phyloP scores from a whole-genome alignment of 2,797 vertebrate species.

The Hydrolagus colliei region DNA sequence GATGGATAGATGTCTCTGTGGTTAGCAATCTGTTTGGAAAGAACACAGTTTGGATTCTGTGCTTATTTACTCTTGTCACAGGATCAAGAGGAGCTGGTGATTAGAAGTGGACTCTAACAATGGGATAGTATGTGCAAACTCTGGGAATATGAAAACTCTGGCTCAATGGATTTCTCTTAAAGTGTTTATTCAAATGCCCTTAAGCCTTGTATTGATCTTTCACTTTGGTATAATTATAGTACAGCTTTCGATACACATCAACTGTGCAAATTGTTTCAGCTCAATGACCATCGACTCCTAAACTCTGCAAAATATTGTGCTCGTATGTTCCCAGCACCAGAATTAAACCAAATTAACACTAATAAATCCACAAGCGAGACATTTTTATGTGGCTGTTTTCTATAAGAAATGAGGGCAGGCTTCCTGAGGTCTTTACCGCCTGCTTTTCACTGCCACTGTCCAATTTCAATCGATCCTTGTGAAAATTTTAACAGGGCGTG shows the following conservation, averaged over 20 bases:
- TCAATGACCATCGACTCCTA: neutral
- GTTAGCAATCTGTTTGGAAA: too few species aligned
- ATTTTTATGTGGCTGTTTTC: neutral
- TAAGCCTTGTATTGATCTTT: neutral
- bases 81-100: too few species aligned
- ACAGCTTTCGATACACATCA: neutral
- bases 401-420: neutral
- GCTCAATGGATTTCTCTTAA: neutral
- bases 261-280: neutral
- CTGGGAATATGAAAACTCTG: neutral
- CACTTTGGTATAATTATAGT: slow-evolving; percentile 9
- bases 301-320: neutral
- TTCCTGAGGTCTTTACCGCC: neutral
- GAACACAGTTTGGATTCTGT: too few species aligned
- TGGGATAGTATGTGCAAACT: too few species aligned
- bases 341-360: neutral
- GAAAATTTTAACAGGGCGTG: neutral
- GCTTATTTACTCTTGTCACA: too few species aligned
- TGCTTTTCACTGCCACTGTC: neutral
- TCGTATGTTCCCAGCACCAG: neutral
- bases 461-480: neutral
- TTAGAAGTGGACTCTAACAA: too few species aligned
- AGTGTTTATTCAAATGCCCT: neutral
- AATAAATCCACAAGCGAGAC: neutral
- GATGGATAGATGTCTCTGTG: too few species aligned